Evolutionary conservation across 2,888 invertebrate genomes (phyloP).

Genomic region (Hyalella azteca): DNA sequence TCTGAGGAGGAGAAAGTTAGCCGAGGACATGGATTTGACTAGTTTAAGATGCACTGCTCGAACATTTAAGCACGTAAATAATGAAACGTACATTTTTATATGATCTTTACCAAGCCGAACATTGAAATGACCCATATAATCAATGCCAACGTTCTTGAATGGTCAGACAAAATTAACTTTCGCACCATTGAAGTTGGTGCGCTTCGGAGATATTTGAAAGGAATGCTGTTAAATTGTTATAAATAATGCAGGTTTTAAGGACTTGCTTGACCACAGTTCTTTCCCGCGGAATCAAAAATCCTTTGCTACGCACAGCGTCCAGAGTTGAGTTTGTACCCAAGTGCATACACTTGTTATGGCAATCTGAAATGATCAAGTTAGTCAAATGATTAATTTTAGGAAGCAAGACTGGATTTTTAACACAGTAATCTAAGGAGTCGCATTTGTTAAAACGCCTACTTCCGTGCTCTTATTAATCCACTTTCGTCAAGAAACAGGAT

Average conservation of each 20-base stretch:
- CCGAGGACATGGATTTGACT: not conserved
- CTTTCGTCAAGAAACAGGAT: conserved; percentile 17
- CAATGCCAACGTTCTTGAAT: not conserved
- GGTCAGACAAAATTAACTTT: conserved; percentile 1
- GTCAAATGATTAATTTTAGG: not conserved
- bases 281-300: conserved; percentile 7
- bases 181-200: not conserved
- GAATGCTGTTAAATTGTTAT: conserved; percentile 11
- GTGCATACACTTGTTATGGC: conserved; percentile 27
- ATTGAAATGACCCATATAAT: conserved; percentile 14
- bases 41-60: not conserved
- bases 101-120: not conserved
- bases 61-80: not conserved
- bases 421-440: not conserved
- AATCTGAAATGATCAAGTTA: not conserved
- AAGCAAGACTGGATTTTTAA: conserved; percentile 19
- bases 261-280: conserved; percentile 14
- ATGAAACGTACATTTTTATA: not conserved
- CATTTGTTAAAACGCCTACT: not conserved
- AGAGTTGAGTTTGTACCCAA: conserved; percentile 9
- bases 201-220: conserved; percentile 21
- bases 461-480: not conserved
- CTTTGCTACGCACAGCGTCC: not conserved
- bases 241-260: not conserved
- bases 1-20: no score